Evolutionary conservation across 2,888 invertebrate genomes (phyloP).

Genomic region (Cotesia congregata): DNA sequence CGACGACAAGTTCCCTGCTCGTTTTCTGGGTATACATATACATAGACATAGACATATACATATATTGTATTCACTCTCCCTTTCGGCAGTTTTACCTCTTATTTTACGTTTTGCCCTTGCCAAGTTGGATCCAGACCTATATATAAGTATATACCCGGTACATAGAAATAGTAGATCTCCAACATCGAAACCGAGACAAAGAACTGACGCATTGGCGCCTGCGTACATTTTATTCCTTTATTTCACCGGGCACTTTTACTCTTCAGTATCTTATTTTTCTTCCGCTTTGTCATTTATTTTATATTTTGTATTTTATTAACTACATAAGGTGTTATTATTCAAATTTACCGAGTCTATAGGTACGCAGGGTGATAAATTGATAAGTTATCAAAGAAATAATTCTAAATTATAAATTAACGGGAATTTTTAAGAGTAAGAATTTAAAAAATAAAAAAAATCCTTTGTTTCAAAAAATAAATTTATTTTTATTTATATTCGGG

Average conservation of each 20-base stretch:
- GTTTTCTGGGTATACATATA: slow-evolving; percentile 7
- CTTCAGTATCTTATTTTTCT: neutral
- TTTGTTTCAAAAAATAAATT: neutral
- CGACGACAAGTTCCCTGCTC: slow-evolving; percentile 6
- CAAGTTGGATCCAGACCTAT: slow-evolving; percentile 13
- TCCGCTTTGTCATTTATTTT: neutral
- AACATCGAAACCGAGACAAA: slow-evolving; percentile 47
- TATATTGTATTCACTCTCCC: slow-evolving; percentile 26
- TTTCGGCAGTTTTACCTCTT: slow-evolving; percentile 20
- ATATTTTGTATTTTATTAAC: neutral
- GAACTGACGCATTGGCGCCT: slow-evolving; percentile 39
- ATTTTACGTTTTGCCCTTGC: slow-evolving; percentile 22
- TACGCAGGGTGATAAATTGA: neutral
- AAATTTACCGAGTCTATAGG: neutral
- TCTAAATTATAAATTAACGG: too few relatives aligned
- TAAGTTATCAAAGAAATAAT: neutral
- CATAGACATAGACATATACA: neutral
- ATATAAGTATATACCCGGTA: slow-evolving; percentile 29
- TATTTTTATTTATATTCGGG: neutral
- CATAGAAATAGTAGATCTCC: slow-evolving; percentile 24
- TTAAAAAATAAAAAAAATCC: neutral
- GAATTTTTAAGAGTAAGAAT: too few relatives aligned
- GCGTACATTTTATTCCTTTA: slow-evolving; percentile 8
- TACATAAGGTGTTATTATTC: neutral
- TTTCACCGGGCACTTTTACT: neutral